Evolutionary conservation across 1,140 invertebrate genomes (phyloP), one percentile per base, ranked within the genome.

Genomic region (Panagrolaimus sp.): DNA sequence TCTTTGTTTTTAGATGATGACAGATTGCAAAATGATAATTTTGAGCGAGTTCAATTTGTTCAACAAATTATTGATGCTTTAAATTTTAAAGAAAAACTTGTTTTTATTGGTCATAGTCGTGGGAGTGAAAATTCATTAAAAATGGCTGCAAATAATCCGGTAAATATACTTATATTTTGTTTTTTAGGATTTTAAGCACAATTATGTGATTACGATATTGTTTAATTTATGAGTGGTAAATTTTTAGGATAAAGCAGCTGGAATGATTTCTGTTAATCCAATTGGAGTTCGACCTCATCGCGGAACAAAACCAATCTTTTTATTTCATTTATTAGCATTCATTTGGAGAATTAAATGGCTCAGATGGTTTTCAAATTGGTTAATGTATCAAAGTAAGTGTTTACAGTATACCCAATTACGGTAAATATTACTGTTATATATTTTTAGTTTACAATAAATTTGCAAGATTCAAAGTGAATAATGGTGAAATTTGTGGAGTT

Each of bases 51-150:
- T 17, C 66, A 77, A 65, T 70, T 72, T 47, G 67, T 80, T 9
- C 75, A 75, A 24, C n/a, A 52, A 32, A 62, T 78, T 5, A 43
- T 80, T 43, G 78, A 78, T 17, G 55, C 6, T 8, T 62, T 78
- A 24, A 62, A 66, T 15, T 65, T 80, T n/a, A 47, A 67, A n/a
- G 58, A 63, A 44, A 71, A 74, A 6, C 32, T 80, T 10, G 65
- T 78, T 12, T 78, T 78, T 62, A 43, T 78, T n/a, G 77, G 77
- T 7, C 77, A 78, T 66, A 58, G 44, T 47, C 28, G 77, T 17
- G 77, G 77, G 5, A 43, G 26, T 21, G 77, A 79, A 65, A 75
- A 78, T 58, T 76, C 78, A n/a, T 63, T 78, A 14, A 64, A 77
- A 63, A 65, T 78, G 65, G 77, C 68, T 28, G 77, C 70, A 4